Evolutionary conservation across 2,797 vertebrate genomes (phyloP).

Genomic region (Enteromius argenteus): DNA sequence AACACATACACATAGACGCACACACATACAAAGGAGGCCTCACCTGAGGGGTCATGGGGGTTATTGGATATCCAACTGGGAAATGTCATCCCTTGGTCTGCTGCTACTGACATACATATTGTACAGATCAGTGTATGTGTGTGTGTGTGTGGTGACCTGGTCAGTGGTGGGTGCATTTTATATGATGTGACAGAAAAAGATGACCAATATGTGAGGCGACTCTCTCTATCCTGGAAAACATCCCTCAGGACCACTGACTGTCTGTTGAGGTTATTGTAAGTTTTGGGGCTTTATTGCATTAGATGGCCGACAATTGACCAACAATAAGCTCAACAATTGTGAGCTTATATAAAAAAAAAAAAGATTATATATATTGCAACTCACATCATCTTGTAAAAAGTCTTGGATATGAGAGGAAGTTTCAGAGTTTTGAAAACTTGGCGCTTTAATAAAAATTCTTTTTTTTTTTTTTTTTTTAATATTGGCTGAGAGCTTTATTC

Average conservation of each 20-base stretch:
- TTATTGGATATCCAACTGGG: slow-evolving; percentile 50
- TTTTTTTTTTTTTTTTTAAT: not conserved
- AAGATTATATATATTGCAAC: slow-evolving; percentile 34
- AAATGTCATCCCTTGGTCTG: slow-evolving; percentile 57
- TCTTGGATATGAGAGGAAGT: slow-evolving; percentile 17
- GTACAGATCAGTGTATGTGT: slow-evolving; percentile 37
- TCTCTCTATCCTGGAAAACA: slow-evolving; percentile 54
- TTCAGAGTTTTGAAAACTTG: slow-evolving; percentile 25
- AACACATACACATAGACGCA: slow-evolving; percentile 43
- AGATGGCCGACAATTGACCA: slow-evolving; percentile 34
- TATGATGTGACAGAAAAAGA: slow-evolving; percentile 56
- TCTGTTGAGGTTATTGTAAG: slow-evolving; percentile 39
- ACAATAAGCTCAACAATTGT: slow-evolving; percentile 39
- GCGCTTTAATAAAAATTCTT: not conserved
- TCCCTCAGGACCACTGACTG: slow-evolving; percentile 48
- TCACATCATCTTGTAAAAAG: slow-evolving; percentile 17
- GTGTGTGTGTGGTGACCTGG: slow-evolving; percentile 39
- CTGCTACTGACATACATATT: slow-evolving; percentile 60
- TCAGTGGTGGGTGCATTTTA: slow-evolving; percentile 46
- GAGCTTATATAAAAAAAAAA: slow-evolving; percentile 23
- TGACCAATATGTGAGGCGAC: slow-evolving; percentile 62
- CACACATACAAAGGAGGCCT: slow-evolving; percentile 42
- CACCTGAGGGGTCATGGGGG: slow-evolving; percentile 37
- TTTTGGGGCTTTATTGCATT: slow-evolving; percentile 13
- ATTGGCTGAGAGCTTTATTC: slow-evolving; percentile 5